phyloP scores from a whole-genome alignment of 2,113 vertebrate species.

The Aix galericulata region DNA sequence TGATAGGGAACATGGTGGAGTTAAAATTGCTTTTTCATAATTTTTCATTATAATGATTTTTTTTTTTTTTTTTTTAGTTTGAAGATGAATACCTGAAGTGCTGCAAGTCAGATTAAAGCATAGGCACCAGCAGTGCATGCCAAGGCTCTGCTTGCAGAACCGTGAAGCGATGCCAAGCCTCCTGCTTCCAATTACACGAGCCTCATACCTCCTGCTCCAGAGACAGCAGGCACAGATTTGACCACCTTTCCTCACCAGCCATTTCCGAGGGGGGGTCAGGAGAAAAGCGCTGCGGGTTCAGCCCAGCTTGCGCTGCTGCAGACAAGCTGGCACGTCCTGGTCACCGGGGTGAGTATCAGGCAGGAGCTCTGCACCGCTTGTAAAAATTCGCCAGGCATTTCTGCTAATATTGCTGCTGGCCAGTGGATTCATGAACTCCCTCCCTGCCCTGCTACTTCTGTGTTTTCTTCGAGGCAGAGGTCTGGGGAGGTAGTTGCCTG shows the following conservation, averaged over 20 bases:
- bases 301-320: background rate
- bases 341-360: background rate
- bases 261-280: background rate
- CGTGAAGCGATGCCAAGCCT: background rate
- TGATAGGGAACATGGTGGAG: background rate
- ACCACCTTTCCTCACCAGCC: background rate
- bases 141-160: background rate
- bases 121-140: background rate
- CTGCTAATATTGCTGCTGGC: background rate
- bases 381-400: background rate
- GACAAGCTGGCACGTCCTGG: background rate
- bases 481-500: background rate
- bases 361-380: background rate
- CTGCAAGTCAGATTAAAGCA: background rate
- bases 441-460: background rate
- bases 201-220: background rate
- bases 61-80: background rate
- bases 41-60: background rate
- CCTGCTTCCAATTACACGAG: background rate
- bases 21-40: background rate
- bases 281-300: background rate
- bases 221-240: background rate
- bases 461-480: background rate
- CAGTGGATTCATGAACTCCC: accelerated
- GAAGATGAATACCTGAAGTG: background rate